phyloP scores from a whole-genome alignment of 2,113 vertebrate genomes.

The Siphamia tubifer region DNA sequence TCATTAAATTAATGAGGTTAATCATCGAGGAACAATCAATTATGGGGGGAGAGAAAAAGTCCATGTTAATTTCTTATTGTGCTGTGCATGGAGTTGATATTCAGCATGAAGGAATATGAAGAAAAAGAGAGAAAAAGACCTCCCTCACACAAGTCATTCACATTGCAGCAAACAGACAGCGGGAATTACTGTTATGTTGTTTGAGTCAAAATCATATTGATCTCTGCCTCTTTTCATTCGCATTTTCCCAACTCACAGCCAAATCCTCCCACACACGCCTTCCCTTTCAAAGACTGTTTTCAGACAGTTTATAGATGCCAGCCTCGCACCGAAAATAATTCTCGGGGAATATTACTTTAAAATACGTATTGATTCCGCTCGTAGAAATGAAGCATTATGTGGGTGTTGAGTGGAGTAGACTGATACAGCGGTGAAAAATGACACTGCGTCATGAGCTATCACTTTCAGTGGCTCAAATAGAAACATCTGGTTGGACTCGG shows the following conservation, averaged over 20 bases:
- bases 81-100: slow-evolving; percentile 12
- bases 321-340: slow-evolving; percentile 53
- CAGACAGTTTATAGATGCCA: slow-evolving; percentile 60
- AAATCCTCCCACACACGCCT: slow-evolving; percentile 63
- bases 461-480: slow-evolving; percentile 80
- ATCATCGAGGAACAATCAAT: slow-evolving; percentile 41
- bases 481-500: slow-evolving; percentile 81
- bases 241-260: slow-evolving; percentile 50
- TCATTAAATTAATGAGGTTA: slow-evolving; percentile 67
- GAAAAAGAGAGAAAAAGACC: neutral
- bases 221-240: slow-evolving; percentile 51
- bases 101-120: slow-evolving; percentile 27
- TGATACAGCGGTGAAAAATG: slow-evolving; percentile 74
- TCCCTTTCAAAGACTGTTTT: slow-evolving; percentile 59
- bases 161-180: slow-evolving; percentile 44
- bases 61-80: slow-evolving; percentile 6
- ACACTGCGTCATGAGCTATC: slow-evolving; percentile 76
- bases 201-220: slow-evolving; percentile 72
- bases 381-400: slow-evolving; percentile 74
- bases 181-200: slow-evolving; percentile 57
- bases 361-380: slow-evolving; percentile 73
- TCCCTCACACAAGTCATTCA: slow-evolving; percentile 31
- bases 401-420: slow-evolving; percentile 72
- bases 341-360: slow-evolving; percentile 66
- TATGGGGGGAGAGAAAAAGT: neutral